Conservation (phyloP, 23 tunicate genomes). For the Ascidia mentula region DNA sequence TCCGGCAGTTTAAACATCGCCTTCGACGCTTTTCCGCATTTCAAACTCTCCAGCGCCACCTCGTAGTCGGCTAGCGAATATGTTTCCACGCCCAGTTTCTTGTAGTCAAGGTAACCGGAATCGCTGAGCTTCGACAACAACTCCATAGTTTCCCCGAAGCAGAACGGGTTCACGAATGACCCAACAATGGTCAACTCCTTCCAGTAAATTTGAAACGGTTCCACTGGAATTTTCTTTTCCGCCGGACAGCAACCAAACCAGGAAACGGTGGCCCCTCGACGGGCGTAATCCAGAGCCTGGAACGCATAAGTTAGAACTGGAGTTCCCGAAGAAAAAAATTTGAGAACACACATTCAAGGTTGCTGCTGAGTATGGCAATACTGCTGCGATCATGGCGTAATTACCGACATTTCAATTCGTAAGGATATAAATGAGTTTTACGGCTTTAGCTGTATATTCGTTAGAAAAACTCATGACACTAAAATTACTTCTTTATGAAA, state of each 20-base stretch:
- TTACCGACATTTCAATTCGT: too few relatives aligned
- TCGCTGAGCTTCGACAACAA: constrained; percentile 33
- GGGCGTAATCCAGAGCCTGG: constrained; percentile 17
- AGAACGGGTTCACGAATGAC: constrained; percentile 69
- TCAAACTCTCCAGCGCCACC: constrained; percentile 60
- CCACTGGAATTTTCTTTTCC: constrained; percentile 65
- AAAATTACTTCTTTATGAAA: too few relatives aligned
- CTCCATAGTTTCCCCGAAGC: constrained; percentile 66
- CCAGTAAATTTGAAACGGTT: constrained; percentile 79
- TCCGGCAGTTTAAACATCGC: constrained; percentile 48
- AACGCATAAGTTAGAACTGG: not conserved
- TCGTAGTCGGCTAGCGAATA: constrained; percentile 42
- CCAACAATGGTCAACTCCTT: constrained; percentile 81
- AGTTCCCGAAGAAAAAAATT: not conserved
- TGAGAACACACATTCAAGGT: too few relatives aligned
- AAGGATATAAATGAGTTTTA: too few relatives aligned
- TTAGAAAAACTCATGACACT: too few relatives aligned
- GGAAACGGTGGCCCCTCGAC: constrained; percentile 67
- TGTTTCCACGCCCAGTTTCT: constrained; percentile 61
- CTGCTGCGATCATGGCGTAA: too few relatives aligned
- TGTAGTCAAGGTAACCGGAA: constrained; percentile 29
- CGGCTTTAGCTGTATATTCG: too few relatives aligned
- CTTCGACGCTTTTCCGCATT: constrained; percentile 70
- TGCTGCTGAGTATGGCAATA: too few relatives aligned
- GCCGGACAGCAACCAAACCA: constrained; percentile 94